Base-by-base conservation (phyloP, 2,888 invertebrate species). In the Metellina segmentata region DNA sequence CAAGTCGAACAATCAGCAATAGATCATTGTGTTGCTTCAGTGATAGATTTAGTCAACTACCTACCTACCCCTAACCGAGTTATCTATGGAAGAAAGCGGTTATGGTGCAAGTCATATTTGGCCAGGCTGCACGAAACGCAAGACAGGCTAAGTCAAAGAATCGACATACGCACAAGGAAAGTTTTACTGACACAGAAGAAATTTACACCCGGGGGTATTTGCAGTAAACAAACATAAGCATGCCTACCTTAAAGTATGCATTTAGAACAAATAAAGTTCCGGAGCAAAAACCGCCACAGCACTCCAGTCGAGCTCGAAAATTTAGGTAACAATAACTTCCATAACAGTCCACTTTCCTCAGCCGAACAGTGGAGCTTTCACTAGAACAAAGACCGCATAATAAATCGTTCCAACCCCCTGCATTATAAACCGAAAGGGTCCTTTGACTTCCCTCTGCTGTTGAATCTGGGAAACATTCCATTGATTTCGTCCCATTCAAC, bases 401-500 rank as follows among this genome's bases (percentile, higher is more conserved):
- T 16, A 79, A 79, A 79, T 79, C 53, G 34, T 61, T 79, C 61
- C 7, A 79, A 61, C 8, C 61, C 61, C 61, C 34, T 34, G 34
- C 20, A 79, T 69, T 79, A 16, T 61, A 34, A 34, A 79, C 20
- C 61, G n/a, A 34, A 79, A 61, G 34, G 34, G 9, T 77, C 77
- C 16, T 77, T 52, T 77, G 77, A 77, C 48, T 34, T 53, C 34
- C 20, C 19, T 16, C 61, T 79, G 16, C 16, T 48, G 19, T 61
- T 61, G 53, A 34, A 16, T 13, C 34, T 16, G 16, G 61, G 79
- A 61, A 79, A 77, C 53, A 6, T 13, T 1, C 9, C 61, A 79
- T 79, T 61, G 79, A 79, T 79, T 79, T 20, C n/a, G 13, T 13
- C 61, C 13, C 20, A 20, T 61, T 61, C 61, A 61, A 61, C 79